A percentile compares a stretch with the other conserved stretches of the same genome.
Evolutionary conservation across 2,888 invertebrate species (phyloP).

Genomic region (Agrochola macilenta): DNA sequence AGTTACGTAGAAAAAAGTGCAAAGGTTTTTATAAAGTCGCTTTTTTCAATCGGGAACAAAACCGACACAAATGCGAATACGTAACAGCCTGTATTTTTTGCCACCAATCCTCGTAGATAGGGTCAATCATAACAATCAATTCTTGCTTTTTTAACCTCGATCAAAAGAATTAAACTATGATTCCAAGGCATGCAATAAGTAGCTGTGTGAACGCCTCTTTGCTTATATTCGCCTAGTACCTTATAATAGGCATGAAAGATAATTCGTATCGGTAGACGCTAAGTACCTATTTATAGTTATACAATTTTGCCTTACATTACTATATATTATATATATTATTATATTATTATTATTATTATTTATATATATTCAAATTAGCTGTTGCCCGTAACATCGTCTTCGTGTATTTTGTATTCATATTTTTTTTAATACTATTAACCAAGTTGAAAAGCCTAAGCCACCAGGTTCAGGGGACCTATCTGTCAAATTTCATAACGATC

Average conservation of each 20-base stretch:
- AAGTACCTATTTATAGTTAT: not conserved
- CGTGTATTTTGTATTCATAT: too few relatives aligned
- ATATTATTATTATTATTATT: too few relatives aligned
- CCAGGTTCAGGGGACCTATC: too few relatives aligned
- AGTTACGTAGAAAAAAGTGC: not conserved
- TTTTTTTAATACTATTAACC: too few relatives aligned
- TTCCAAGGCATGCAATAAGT: not conserved
- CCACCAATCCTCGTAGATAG: too few relatives aligned
- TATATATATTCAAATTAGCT: too few relatives aligned
- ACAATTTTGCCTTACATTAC: not conserved
- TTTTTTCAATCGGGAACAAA: not conserved
- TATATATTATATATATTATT: too few relatives aligned
- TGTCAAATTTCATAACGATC: too few relatives aligned
- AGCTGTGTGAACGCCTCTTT: not conserved
- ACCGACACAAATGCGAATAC: not conserved
- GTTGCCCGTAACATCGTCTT: too few relatives aligned
- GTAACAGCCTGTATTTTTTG: not conserved
- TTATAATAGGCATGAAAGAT: not conserved
- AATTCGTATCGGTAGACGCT: not conserved
- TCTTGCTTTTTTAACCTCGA: not conserved
- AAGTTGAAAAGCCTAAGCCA: too few relatives aligned
- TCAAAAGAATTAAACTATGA: not conserved
- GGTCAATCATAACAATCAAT: not conserved
- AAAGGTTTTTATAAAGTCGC: not conserved
- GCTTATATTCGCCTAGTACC: not conserved